Base-by-base conservation (phyloP, 2,113 vertebrate species). In the Myotis brandtii region DNA sequence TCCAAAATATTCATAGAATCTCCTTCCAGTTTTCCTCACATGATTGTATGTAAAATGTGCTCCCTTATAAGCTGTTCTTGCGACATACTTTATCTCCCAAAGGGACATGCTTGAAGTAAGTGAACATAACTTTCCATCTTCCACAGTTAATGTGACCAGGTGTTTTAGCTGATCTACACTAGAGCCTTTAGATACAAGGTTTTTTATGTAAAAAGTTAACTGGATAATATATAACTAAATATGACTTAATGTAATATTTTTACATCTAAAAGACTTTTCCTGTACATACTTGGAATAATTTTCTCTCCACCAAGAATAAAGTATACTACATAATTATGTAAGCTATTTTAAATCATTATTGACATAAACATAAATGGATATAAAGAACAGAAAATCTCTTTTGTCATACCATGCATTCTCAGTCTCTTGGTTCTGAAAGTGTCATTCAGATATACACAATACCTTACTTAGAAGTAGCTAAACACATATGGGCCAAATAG, bases 341-440 rank as follows among this genome's bases (percentile, higher is more conserved):
- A 73, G 7, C 79, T 27, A 23, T 54, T 81, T 75, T 46, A 83
- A 34, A 40, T 80, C 21, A 86, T n/a, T 52, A 64, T 83, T 91
- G 14, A 94, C 48, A n/a, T 72, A 79, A 88, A 32, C 17, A 75
- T 54, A 94, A 94, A 54, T 25, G 18, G 25, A 94, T 13, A 34
- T 2, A 87, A 75, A 27, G 30, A 32, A 32, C 6, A 86, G 25
- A 83, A 77, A 70, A 88, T 25, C 21, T 46, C 9, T 40, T 77
- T 77, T 59, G 11, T 50, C 27, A 93, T 2, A n/a, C 17, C n/a
- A 56, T 2, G 10, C n/a, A 9, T 32, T 70, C 70, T 59, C 43
- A 46, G 70, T 66, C 34, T 72, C 69, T 95, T 92, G 16, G 20
- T 77, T 93, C 13, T 86, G 17, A 67, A 96, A 67, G 18, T 81